Percentiles rank a stretch among this genome's conserved stretches.
Evolutionary conservation across 2,113 vertebrate genomes (phyloP).

Genomic region (Podarcis cretensis): DNA sequence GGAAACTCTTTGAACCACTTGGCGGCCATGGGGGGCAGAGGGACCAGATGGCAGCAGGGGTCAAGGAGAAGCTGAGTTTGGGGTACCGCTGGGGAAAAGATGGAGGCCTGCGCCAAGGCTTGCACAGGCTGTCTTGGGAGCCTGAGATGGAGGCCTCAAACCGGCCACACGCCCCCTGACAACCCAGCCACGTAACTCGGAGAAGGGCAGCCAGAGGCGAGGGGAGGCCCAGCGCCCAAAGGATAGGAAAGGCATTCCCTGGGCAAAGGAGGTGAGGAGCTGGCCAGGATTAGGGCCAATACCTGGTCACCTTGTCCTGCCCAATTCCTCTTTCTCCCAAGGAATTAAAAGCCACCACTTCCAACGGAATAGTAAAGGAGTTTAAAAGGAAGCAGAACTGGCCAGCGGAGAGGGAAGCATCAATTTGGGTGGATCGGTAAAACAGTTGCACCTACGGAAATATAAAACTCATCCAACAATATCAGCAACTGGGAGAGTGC

Average conservation of each 20-base stretch:
- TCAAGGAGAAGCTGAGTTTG: rapidly evolving
- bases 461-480: background rate
- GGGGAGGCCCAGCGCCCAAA: background rate
- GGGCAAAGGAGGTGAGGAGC: background rate
- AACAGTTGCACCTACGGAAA: background rate
- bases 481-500: too few species aligned
- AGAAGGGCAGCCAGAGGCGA: background rate
- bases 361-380: background rate
- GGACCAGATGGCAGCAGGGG: background rate
- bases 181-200: background rate
- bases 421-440: background rate
- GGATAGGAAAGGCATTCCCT: slow-evolving; percentile 22
- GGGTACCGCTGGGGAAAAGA: rapidly evolving
- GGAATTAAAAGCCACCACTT: background rate
- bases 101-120: rapidly evolving
- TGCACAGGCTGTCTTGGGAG: background rate
- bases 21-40: slow-evolving; percentile 82
- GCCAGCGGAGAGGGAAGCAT: background rate
- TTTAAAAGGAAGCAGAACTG: background rate
- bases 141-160: background rate
- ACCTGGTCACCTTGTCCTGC: background rate
- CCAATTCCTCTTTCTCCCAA: background rate
- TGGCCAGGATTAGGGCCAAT: background rate
- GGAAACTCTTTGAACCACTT: slow-evolving; percentile 97
- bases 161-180: rapidly evolving